Evolutionary conservation across 2,888 invertebrate species (phyloP).

Genomic region (Thereva nobilitata): DNA sequence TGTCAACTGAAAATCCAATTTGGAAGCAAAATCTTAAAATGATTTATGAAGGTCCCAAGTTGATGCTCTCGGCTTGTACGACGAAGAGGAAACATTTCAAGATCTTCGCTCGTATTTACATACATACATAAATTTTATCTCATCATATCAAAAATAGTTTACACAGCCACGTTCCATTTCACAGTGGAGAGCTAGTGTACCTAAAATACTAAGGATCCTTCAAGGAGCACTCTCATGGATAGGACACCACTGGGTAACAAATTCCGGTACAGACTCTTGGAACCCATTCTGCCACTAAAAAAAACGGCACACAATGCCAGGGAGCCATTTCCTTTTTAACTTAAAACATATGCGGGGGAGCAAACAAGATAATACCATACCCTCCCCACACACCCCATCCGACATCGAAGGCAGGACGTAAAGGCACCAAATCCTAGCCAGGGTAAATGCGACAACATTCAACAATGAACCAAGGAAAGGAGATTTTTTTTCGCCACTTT

Average conservation of each 20-base stretch:
- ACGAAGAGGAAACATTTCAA: slow-evolving; percentile 12
- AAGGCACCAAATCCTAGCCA: slow-evolving; percentile 20
- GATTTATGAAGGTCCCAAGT: slow-evolving; percentile 26
- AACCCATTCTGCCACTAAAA: no score
- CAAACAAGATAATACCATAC: slow-evolving; percentile 28
- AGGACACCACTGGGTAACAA: no score
- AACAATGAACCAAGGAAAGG: slow-evolving; percentile 24
- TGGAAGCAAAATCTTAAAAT: slow-evolving; percentile 21
- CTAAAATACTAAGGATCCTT: not conserved
- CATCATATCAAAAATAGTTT: slow-evolving; percentile 12
- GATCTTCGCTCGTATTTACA: slow-evolving; percentile 16
- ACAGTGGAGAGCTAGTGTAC: not conserved
- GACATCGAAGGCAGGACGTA: slow-evolving; percentile 11
- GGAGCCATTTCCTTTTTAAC: slow-evolving; percentile 11
- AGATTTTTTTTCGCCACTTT: not conserved
- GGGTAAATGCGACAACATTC: slow-evolving; percentile 24
- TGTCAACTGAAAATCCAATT: slow-evolving; percentile 32
- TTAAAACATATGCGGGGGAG: slow-evolving; percentile 27
- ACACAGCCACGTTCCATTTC: not conserved
- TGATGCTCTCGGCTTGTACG: slow-evolving; percentile 1
- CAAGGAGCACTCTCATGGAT: not conserved
- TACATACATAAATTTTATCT: slow-evolving; percentile 25
- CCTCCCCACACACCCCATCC: slow-evolving; percentile 2
- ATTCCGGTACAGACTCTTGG: no score
- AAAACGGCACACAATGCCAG: not conserved